Conservation (phyloP, 2,888 invertebrate genomes). For the Calliopum simillimum region DNA sequence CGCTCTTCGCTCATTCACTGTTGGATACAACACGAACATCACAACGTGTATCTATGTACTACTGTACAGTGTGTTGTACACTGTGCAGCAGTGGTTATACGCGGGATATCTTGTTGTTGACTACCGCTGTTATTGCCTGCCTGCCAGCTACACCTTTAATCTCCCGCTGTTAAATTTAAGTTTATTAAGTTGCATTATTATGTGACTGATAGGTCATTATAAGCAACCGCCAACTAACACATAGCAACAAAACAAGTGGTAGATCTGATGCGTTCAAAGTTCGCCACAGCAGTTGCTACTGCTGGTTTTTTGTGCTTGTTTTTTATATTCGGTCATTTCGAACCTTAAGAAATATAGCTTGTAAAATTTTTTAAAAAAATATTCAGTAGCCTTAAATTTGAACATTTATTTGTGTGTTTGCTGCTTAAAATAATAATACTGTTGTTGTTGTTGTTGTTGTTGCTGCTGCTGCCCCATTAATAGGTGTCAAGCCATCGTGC, state of each 20-base stretch:
- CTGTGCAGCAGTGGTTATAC: too few species aligned
- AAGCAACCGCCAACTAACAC: slow-evolving; percentile 21
- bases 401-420: slow-evolving; percentile 4
- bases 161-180: slow-evolving; percentile 35
- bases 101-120: too few species aligned
- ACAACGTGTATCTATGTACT: too few species aligned
- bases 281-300: background rate
- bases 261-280: background rate
- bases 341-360: too few species aligned
- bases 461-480: background rate
- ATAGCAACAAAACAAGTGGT: background rate
- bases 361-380: background rate
- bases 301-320: too few species aligned
- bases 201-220: slow-evolving; percentile 41
- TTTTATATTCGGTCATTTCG: background rate
- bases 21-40: too few species aligned
- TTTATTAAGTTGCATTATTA: slow-evolving; percentile 40
- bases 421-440: background rate
- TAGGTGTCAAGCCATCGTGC: background rate
- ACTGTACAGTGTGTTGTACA: too few species aligned
- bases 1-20: too few species aligned
- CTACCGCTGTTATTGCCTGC: too few species aligned
- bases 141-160: background rate
- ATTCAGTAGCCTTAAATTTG: slow-evolving; percentile 14
- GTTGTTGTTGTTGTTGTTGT: background rate